Conservation (phyloP, 1,140 invertebrate species). For the Plutomurus gul region DNA sequence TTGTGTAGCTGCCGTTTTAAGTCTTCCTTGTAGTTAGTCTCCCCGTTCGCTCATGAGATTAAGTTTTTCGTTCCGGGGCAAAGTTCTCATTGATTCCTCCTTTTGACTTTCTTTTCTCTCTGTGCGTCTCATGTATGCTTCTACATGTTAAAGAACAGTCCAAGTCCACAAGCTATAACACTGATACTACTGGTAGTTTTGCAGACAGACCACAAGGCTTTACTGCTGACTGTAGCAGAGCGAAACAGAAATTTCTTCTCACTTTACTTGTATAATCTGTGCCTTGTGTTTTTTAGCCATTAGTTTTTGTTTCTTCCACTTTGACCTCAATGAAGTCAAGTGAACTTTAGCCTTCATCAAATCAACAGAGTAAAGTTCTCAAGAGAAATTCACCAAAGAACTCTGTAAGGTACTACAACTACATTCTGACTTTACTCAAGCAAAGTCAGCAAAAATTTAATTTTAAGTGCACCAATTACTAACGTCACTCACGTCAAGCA, state of each 20-base stretch:
- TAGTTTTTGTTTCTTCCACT: neutral
- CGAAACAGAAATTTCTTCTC: neutral
- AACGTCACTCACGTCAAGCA: no score
- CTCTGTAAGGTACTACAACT: neutral
- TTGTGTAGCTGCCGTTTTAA: neutral
- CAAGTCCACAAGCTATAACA: no score
- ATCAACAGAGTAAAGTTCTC: slow-evolving; percentile 1
- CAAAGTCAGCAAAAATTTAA: neutral
- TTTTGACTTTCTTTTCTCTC: neutral
- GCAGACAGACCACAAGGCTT: no score
- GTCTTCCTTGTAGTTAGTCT: slow-evolving; percentile 19
- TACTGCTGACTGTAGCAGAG: neutral
- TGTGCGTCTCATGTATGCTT: no score
- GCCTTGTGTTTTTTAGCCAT: neutral
- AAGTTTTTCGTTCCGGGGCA: neutral
- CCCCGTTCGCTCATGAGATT: neutral
- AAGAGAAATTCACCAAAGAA: neutral
- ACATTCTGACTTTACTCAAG: neutral
- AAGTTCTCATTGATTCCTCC: slow-evolving; percentile 5
- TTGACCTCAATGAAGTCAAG: no score
- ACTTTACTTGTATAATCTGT: slow-evolving; percentile 13
- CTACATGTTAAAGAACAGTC: no score
- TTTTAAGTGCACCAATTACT: neutral
- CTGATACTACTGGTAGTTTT: no score
- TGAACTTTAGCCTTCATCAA: neutral